These are phyloP conservation scores for Cryptus viduatorius DNA, from an alignment of 2,888 invertebrate genomes.

Conservation along the genomic window DNA sequence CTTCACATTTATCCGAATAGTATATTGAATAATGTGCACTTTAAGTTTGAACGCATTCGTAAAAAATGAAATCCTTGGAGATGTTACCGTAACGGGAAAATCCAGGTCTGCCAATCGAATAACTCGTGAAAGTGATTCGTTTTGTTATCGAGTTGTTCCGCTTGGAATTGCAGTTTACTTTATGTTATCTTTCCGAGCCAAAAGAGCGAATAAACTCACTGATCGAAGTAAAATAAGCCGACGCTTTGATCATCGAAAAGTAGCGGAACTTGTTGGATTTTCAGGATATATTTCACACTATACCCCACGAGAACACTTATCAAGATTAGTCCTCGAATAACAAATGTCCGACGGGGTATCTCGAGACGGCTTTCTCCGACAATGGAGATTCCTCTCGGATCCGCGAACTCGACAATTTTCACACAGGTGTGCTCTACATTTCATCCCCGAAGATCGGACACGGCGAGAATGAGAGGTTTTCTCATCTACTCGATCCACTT, in stretches of 20 bases:
- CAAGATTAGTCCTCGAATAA: constrained; percentile 46
- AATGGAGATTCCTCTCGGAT: constrained; percentile 14
- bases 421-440: constrained; percentile 26
- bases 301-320: constrained; percentile 26
- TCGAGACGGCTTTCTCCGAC: constrained; percentile 10
- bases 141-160: no score
- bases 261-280: not conserved
- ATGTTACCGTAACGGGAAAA: no score
- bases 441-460: constrained; percentile 21
- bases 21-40: no score
- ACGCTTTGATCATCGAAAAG: not conserved
- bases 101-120: no score
- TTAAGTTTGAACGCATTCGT: no score
- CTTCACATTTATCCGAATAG: no score
- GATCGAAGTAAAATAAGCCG: not conserved
- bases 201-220: not conserved
- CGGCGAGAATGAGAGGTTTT: constrained; percentile 33
- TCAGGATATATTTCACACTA: not conserved
- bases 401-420: constrained; percentile 32
- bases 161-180: not conserved
- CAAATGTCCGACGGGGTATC: constrained; percentile 25
- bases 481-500: constrained; percentile 51
- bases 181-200: no score
- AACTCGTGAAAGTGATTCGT: no score
- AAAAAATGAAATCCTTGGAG: no score